These are phyloP conservation scores for Chauna torquata DNA, from an alignment of 2,113 vertebrate genomes.

Conservation along the genomic window DNA sequence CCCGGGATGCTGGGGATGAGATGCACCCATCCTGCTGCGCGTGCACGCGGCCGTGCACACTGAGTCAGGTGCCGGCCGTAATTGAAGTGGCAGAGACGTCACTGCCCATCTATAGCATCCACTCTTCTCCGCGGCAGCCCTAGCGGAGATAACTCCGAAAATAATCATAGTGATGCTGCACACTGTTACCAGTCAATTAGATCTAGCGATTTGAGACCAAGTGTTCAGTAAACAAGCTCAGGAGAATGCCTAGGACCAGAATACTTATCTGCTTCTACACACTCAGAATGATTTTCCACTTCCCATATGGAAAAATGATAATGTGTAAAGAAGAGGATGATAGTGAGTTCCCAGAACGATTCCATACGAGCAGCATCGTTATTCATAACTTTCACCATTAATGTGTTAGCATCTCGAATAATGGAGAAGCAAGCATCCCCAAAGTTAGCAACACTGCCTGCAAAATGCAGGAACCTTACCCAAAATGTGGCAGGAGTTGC, in stretches of 20 bases:
- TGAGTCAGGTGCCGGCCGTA: conserved; percentile 69
- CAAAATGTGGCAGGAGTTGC: neutral
- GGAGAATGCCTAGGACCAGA: conserved; percentile 58
- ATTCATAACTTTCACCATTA: conserved; percentile 28
- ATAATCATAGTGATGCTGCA: conserved; percentile 38
- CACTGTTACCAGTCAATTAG: conserved; percentile 76
- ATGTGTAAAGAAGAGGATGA: conserved; percentile 57
- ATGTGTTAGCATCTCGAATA: neutral
- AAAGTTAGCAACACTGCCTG: neutral
- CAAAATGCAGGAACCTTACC: neutral
- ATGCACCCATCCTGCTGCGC: too few species aligned
- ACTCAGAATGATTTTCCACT: conserved; percentile 73
- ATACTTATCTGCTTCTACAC: conserved; percentile 74
- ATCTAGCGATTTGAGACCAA: conserved; percentile 69
- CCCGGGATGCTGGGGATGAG: too few species aligned
- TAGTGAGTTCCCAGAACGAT: conserved; percentile 62
- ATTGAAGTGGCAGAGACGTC: conserved; percentile 82
- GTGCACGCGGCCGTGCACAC: conserved; percentile 14
- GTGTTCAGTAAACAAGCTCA: conserved; percentile 71
- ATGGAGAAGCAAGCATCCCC: neutral
- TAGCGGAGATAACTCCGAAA: neutral
- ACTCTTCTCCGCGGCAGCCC: conserved; percentile 30
- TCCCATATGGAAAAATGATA: conserved; percentile 61
- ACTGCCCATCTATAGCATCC: conserved; percentile 78
- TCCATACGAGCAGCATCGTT: conserved; percentile 30